Evolutionary conservation across 2,888 invertebrate genomes (phyloP), one percentile per base, ranked within the genome.

Genomic region (Carpatolechia fugitivella): DNA sequence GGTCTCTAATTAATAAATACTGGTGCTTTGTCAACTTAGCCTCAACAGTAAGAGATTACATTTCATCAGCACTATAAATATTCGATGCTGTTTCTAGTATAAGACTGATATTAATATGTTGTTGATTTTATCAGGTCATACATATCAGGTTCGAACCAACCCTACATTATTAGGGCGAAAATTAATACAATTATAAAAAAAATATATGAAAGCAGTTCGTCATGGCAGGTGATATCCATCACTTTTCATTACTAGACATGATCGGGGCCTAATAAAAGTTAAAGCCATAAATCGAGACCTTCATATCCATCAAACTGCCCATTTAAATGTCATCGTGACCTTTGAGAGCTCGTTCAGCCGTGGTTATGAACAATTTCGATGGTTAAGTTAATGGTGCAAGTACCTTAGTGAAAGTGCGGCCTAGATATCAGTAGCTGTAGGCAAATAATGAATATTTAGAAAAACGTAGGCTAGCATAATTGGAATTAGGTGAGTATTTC

Each of bases 251-350:
- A 35, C 47, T 47, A 47, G 38, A 47, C 47, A 48, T 38, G 29
- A 44, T 33, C 52, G 49, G 57, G 52, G 41, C 36, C 54, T 53
- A 49, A 56, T 69, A 67, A 66, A 70, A 66, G 65, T 60, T 24
- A 36, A 66, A 70, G 66, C 68, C 64, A 75, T 78, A 78, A 76
- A 76, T 77, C 75, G 68, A 70, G 69, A 60, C 68, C 64, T 68
- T 71, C 69, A 64, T 66, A 66, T 69, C 66, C 72, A 76, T 78
- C 76, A 74, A 69, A 60, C 58, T 52, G 58, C 59, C 64, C 62
- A 60, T 72, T 72, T 74, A 74, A 67, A 68, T 66, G 68, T 65
- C 63, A 68, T 72, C 70, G 64, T 68, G 64, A 63, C 65, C 61
- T 61, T 68, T 65, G 63, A 64, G 56, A 57, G 61, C 55, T 50